Percentiles rank a stretch among this genome's conserved stretches.
phyloP scores from a whole-genome alignment of 2,888 invertebrate genomes.

The Sphaeridia pumilis region DNA sequence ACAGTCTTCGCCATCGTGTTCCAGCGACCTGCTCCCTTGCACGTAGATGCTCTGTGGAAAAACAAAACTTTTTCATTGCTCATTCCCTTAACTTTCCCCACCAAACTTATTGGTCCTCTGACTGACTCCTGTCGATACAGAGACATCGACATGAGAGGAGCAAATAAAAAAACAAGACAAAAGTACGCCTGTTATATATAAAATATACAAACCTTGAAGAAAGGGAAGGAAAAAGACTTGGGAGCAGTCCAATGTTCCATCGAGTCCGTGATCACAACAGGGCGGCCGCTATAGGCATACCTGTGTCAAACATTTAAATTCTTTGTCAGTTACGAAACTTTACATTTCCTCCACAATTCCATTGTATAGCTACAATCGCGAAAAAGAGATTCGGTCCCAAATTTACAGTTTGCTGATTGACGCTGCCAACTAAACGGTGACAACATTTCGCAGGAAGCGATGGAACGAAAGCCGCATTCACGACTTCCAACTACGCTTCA shows the following conservation, averaged over 20 bases:
- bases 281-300: constrained; percentile 61
- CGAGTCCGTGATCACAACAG: constrained; percentile 76
- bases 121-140: too few relatives aligned
- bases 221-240: constrained; percentile 63
- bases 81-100: neutral
- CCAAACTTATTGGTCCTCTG: neutral
- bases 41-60: constrained; percentile 51
- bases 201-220: constrained; percentile 56
- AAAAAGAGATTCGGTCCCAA: too few relatives aligned
- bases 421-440: too few relatives aligned
- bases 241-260: constrained; percentile 68
- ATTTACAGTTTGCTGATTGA: too few relatives aligned
- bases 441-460: too few relatives aligned
- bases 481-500: too few relatives aligned
- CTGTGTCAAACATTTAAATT: too few relatives aligned
- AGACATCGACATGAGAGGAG: too few relatives aligned
- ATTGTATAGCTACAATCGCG: too few relatives aligned
- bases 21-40: constrained; percentile 41
- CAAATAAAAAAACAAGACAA: neutral
- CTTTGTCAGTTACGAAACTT: too few relatives aligned
- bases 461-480: too few relatives aligned
- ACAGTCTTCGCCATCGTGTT: constrained; percentile 48
- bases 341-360: too few relatives aligned
- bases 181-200: neutral
- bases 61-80: constrained; percentile 2